Conservation (phyloP, 2,797 vertebrate genomes). For the Schizothorax lantsangensis region DNA sequence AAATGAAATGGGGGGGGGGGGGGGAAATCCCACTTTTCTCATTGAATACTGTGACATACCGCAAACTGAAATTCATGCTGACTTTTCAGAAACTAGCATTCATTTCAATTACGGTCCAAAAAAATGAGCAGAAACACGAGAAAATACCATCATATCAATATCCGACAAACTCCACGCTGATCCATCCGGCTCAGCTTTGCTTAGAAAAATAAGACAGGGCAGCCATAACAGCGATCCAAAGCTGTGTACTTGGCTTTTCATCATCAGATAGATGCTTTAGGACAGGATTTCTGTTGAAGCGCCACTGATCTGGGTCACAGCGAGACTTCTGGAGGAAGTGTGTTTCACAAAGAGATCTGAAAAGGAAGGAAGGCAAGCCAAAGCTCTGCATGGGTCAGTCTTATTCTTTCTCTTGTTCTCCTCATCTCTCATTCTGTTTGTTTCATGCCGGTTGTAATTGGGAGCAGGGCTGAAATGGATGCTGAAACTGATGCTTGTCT, state of each 20-base stretch:
- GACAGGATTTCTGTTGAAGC: conserved; percentile 49
- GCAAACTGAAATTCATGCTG: neutral
- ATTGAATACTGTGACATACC: neutral
- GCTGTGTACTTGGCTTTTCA: conserved; percentile 46
- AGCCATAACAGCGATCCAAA: conserved; percentile 39
- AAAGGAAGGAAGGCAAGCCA: conserved; percentile 42
- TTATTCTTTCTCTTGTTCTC: neutral
- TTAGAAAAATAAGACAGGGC: conserved; percentile 15
- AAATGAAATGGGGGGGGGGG: neutral
- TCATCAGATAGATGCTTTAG: conserved; percentile 50
- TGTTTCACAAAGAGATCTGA: conserved; percentile 40
- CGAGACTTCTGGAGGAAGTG: conserved; percentile 41
- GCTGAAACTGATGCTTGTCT: neutral
- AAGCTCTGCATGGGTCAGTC: conserved; percentile 49
- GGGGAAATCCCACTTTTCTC: neutral
- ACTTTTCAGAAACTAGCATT: neutral
- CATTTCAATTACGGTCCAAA: conserved; percentile 12
- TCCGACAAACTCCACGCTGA: conserved; percentile 17
- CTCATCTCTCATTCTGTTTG: neutral
- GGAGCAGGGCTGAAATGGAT: neutral
- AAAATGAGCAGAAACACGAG: neutral
- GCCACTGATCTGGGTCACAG: conserved; percentile 47
- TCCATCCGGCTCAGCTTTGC: conserved; percentile 10
- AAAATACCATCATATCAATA: conserved; percentile 12
- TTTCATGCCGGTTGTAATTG: neutral